These are phyloP conservation scores for Drosophila lini DNA, from an alignment of 1,140 invertebrate species.

Conservation along the genomic window DNA sequence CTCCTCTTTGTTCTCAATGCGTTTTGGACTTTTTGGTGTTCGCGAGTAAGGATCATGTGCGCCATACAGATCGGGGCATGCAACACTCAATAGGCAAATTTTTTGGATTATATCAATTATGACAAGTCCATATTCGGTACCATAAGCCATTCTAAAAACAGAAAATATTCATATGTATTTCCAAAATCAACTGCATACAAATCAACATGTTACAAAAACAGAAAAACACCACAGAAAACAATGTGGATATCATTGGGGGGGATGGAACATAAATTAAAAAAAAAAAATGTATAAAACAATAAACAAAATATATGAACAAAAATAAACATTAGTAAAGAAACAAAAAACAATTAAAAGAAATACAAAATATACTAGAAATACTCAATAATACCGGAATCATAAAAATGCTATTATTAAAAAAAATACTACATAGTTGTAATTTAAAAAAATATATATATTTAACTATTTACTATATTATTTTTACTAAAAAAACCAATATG, in stretches of 20 bases:
- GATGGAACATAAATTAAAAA: constrained; percentile 9
- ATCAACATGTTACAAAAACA: constrained; percentile 39
- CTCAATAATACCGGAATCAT: constrained; percentile 1
- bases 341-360: background rate
- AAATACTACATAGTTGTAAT: constrained; percentile 22
- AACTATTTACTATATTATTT: constrained; percentile 23
- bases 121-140: constrained; percentile 96
- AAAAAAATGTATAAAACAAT: background rate
- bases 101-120: constrained; percentile 97
- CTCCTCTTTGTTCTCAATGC: constrained; percentile 87
- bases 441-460: background rate
- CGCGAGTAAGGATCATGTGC: constrained; percentile 94
- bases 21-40: constrained; percentile 92
- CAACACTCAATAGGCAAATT: constrained; percentile 93
- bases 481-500: constrained; percentile 15
- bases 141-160: constrained; percentile 94
- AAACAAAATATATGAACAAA: background rate
- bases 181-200: constrained; percentile 70
- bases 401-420: background rate
- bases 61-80: constrained; percentile 94
- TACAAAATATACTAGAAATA: constrained; percentile 3
- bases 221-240: constrained; percentile 15
- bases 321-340: background rate
- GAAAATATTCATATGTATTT: constrained; percentile 68
- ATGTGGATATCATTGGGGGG: constrained; percentile 1